Conservation (phyloP, 2,113 vertebrate genomes). For the Serilophus lunatus region DNA sequence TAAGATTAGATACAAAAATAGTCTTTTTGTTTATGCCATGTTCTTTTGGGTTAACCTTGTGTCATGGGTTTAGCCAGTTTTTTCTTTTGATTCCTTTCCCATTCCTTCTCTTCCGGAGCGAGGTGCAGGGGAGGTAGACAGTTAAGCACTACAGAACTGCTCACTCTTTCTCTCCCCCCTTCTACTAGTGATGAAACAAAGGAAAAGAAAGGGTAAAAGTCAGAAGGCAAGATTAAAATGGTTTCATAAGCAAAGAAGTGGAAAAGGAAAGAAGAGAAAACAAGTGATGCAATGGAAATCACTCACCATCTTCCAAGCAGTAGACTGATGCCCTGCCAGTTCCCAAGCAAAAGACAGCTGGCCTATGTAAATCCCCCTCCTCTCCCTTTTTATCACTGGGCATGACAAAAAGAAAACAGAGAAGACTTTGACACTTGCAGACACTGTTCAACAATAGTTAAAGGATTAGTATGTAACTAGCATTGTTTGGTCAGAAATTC, state of each 20-base stretch:
- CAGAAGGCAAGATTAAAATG: neutral
- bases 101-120: too few relatives aligned
- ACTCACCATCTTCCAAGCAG: neutral
- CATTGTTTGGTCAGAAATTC: neutral
- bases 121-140: too few relatives aligned
- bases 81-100: too few relatives aligned
- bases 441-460: neutral
- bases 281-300: neutral
- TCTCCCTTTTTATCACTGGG: neutral
- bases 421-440: neutral
- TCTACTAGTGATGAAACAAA: neutral
- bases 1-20: neutral
- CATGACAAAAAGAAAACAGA: neutral
- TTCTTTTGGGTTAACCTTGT: neutral
- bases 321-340: neutral
- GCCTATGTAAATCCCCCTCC: neutral
- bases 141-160: neutral
- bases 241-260: neutral
- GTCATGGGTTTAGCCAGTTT: too few relatives aligned
- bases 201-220: neutral
- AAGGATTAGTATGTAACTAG: neutral
- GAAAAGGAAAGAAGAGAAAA: neutral
- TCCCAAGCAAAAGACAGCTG: neutral
- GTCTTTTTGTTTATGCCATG: neutral
- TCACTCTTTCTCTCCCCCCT: neutral